Conservation (phyloP, 2,888 invertebrate species). For the Anorthoa munda region DNA sequence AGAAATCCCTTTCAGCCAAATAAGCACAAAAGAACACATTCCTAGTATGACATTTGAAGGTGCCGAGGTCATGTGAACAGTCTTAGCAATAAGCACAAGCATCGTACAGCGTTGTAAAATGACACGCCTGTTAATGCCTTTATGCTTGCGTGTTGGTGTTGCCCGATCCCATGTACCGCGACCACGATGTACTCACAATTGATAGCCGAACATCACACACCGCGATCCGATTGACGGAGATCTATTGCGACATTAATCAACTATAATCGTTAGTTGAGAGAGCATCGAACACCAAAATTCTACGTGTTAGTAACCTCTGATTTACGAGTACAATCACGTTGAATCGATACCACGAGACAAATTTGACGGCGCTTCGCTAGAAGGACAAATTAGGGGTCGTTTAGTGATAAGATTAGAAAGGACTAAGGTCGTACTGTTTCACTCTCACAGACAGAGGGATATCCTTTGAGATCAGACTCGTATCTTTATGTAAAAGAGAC, state of each 20-base stretch:
- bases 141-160: conserved; percentile 63
- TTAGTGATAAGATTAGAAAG: conserved; percentile 57
- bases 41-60: conserved; percentile 46
- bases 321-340: conserved; percentile 63
- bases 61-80: conserved; percentile 66
- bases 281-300: conserved; percentile 53
- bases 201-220: conserved; percentile 74
- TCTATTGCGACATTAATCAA: conserved; percentile 79
- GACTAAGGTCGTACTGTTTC: conserved; percentile 43
- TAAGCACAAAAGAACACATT: conserved; percentile 33
- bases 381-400: conserved; percentile 62
- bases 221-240: conserved; percentile 75
- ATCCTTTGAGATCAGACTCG: conserved; percentile 46
- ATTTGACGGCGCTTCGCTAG: conserved; percentile 61
- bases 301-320: conserved; percentile 57
- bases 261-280: conserved; percentile 69
- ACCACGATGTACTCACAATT: conserved; percentile 70
- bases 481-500: conserved; percentile 44
- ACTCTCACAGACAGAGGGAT: conserved; percentile 54
- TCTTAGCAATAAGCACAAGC: conserved; percentile 63
- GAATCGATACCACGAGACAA: conserved; percentile 63
- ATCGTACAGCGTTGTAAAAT: conserved; percentile 58
- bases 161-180: conserved; percentile 57
- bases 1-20: conserved; percentile 9
- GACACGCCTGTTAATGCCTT: conserved; percentile 63